Base-by-base conservation (phyloP, 2,797 vertebrate species). In the Harpagifer antarcticus region DNA sequence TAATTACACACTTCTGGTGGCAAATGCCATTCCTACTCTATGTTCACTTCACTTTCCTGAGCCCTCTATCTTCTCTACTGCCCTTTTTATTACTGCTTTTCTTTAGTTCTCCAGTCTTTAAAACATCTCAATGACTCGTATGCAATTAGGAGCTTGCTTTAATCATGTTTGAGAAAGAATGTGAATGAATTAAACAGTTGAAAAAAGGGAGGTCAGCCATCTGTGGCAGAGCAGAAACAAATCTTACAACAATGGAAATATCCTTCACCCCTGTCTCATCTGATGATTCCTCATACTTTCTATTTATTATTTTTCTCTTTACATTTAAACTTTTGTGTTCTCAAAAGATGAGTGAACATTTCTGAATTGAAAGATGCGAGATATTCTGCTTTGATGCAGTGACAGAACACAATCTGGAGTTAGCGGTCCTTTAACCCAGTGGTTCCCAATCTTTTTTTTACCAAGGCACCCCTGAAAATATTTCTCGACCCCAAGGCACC, bases 1-100 rank as follows among this genome's bases (percentile, higher is more conserved):
- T 84, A 84, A 84, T 87, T 84, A 76, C 63, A 76, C 50, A 63
- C 53, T 78, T 69, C 58, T 50, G 31, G 17, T 78, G 74, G 81
- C 43, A 65, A 82, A 82, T 79, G 57, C 43, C 71, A 66, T 37
- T 60, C 11, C 33, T 37, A 37, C 33, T 37, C 33, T 37, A 37
- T 37, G 33, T 37, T 37, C 33, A 37, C 33, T 37, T 37, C 33
- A 37, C 33, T 37, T 37, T 37, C 33, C 33, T 37, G 33, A 7
- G 33, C 33, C 56, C 59, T 54, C 10, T 48, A 61, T 65, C 62
- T 31, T 19, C 8, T 6, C 33, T 6, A 37, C 8, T 9, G 2
- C 8, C 57, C 47, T 10, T 58, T 15, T 59, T 11, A 14, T 44
- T 65, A 23, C 17, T 20, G 15, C 45, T 50, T 68, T 42, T 61